phyloP scores from a whole-genome alignment of 2,797 vertebrate genomes.

The Peromyscus melanophrys region DNA sequence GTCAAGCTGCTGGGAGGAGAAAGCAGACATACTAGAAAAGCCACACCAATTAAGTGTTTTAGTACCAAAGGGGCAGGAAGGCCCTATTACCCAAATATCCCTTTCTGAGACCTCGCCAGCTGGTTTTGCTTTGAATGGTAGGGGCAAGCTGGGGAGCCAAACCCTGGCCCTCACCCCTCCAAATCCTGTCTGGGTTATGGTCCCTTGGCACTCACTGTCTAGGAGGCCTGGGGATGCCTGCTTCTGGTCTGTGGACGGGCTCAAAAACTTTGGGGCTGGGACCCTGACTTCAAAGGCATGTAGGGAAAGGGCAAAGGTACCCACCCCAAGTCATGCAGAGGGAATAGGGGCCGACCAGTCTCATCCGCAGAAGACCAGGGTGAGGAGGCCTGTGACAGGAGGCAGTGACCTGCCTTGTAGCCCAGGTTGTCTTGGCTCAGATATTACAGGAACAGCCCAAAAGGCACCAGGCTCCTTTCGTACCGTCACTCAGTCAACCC shows the following conservation, averaged over 20 bases:
- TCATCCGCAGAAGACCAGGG: constrained; percentile 70
- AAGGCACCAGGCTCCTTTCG: background rate
- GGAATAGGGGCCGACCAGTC: constrained; percentile 69
- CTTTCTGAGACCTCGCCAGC: constrained; percentile 82
- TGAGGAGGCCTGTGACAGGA: constrained; percentile 1
- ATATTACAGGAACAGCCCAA: background rate
- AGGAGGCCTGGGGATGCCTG: constrained; percentile 46
- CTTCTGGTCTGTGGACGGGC: constrained; percentile 76
- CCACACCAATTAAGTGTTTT: constrained; percentile 94
- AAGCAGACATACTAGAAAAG: constrained; percentile 97
- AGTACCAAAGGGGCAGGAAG: constrained; percentile 94
- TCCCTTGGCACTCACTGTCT: constrained; percentile 62
- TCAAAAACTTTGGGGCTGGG: constrained; percentile 64
- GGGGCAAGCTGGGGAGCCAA: background rate
- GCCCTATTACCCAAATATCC: constrained; percentile 99
- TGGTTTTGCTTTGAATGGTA: constrained; percentile 19
- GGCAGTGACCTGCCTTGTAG: constrained; percentile 21
- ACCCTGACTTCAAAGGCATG: constrained; percentile 21
- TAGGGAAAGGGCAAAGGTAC: constrained; percentile 20
- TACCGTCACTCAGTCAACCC: background rate
- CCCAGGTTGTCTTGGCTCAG: background rate
- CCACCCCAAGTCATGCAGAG: background rate
- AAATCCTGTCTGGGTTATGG: constrained; percentile 68
- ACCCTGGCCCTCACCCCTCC: constrained; percentile 51
- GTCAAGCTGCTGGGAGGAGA: constrained; percentile 97